Base-by-base conservation (phyloP, 2,888 invertebrate genomes). In the Morpho helenor region DNA sequence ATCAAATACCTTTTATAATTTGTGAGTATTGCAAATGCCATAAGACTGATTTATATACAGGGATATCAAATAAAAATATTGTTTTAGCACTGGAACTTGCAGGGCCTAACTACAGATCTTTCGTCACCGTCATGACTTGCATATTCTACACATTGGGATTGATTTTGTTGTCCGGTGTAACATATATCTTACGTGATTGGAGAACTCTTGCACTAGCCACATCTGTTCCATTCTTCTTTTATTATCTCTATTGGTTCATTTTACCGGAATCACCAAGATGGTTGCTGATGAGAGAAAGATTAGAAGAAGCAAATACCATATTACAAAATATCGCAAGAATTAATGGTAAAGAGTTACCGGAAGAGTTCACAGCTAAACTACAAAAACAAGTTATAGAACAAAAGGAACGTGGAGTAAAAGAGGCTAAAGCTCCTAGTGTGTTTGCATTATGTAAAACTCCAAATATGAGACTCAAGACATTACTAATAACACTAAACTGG, bases 1-100 rank as follows among this genome's bases (percentile, higher is more conserved):
- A 98, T 82, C 97, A 97, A 87, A 97, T 98, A 81, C 98, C 98
- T 0, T 97, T 97, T 78, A 97, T 98, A 61, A 97, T 98, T 74
- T 96, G 98, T 98, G 87, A 93, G 94, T 92, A 74, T 49, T 6
- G 43, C 3, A 22, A 46, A 16, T 10, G 8, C 9, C 9, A 6
- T 47, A 22, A 10, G 47, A 31, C 5, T 31, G 3, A 31, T 31
- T 5, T 31, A 31, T 31, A 5, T 31, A 31, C 4, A 5, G 31
- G 5, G 31, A 5, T 31, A 5, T 31, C 16, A 46, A 3, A 6
- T 16, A 16, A 16, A 46, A 41, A 22, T 23, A 44, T 23, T 51
- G n/a, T 7, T 52, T 66, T 77, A 98, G 98, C 97, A 60, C 86
- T 98, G 69, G 98, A 98, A 86, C 83, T 98, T 60, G 97, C 98